phyloP scores from a whole-genome alignment of 2,888 invertebrate species.

The Himalopsyche japonica region DNA sequence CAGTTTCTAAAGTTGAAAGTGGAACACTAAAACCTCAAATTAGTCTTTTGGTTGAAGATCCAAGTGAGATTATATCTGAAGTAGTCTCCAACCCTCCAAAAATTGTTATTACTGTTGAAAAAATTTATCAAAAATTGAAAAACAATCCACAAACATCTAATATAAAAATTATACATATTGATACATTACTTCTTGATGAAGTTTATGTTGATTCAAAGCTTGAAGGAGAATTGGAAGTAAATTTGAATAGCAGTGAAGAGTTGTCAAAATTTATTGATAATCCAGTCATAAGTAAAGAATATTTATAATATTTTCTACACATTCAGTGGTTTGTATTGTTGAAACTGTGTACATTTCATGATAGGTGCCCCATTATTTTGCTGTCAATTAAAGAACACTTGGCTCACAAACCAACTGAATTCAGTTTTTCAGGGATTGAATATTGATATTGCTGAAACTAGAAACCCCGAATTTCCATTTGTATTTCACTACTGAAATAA shows the following conservation, averaged over 20 bases:
- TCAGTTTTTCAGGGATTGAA: too few relatives aligned
- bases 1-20: neutral
- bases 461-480: too few relatives aligned
- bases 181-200: neutral
- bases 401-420: too few relatives aligned
- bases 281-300: constrained; percentile 10
- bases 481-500: too few relatives aligned
- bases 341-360: too few relatives aligned
- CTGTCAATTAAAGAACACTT: too few relatives aligned
- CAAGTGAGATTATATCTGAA: neutral
- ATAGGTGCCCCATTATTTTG: too few relatives aligned
- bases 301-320: too few relatives aligned
- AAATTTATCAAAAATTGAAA: neutral
- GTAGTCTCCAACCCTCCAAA: neutral
- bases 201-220: neutral
- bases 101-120: neutral
- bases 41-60: neutral
- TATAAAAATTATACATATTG: neutral
- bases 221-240: neutral
- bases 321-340: too few relatives aligned
- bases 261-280: constrained; percentile 13
- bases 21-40: neutral
- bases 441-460: too few relatives aligned
- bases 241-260: neutral
- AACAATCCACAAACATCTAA: neutral